These are phyloP conservation scores for Torymus texanus DNA, from an alignment of 2,888 invertebrate species.

Conservation along the genomic window DNA sequence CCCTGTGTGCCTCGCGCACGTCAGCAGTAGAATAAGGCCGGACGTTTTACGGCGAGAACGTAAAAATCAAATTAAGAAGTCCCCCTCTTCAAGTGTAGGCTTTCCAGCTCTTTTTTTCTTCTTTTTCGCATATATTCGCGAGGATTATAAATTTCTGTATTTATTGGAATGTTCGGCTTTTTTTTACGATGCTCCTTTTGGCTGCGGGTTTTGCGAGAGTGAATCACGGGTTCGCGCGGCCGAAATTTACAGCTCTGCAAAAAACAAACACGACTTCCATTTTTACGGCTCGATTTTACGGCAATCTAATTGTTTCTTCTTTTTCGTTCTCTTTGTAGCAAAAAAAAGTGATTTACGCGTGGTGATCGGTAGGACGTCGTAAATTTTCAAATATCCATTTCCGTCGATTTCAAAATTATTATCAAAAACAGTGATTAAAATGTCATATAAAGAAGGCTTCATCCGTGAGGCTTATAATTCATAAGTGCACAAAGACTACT, in stretches of 20 bases:
- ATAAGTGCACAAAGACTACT: too few relatives aligned
- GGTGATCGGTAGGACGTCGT: not conserved
- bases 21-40: constrained; percentile 5
- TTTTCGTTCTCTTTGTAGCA: not conserved
- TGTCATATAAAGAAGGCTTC: not conserved
- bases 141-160: constrained; percentile 42
- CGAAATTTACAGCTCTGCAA: constrained; percentile 21
- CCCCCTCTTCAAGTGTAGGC: not conserved
- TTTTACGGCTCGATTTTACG: not conserved
- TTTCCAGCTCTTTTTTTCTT: too few relatives aligned
- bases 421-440: too few relatives aligned
- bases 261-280: constrained; percentile 14
- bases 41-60: constrained; percentile 36
- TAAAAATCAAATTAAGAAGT: constrained; percentile 43
- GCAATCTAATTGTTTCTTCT: not conserved
- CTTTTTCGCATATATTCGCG: not conserved
- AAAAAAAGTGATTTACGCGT: constrained; percentile 2
- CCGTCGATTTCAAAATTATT: too few relatives aligned
- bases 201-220: constrained; percentile 35
- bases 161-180: constrained; percentile 44
- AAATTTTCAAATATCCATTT: too few relatives aligned
- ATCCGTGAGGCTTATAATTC: not conserved
- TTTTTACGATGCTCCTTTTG: constrained; percentile 14
- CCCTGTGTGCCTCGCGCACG: constrained; percentile 16
- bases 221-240: not conserved